A percentile compares a stretch with the other conserved stretches of the same genome.
Conservation (phyloP, 1,140 invertebrate genomes). For the Drosophila orosa region DNA sequence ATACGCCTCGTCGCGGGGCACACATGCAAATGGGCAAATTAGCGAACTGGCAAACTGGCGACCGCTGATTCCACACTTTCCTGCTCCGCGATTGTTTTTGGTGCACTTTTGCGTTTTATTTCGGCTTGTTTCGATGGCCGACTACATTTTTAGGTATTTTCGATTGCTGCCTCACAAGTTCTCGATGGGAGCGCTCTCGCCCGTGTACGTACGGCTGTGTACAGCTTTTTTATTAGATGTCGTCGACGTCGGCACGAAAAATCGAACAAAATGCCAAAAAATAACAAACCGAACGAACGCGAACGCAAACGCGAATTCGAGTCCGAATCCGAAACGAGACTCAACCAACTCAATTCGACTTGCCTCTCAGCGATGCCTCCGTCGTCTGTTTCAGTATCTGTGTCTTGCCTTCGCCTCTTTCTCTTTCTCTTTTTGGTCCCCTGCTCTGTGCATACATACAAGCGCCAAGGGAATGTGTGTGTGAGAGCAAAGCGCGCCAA, state of each 20-base stretch:
- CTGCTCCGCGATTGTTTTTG: constrained; percentile 36
- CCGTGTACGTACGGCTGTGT: constrained; percentile 47
- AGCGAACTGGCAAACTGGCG: constrained; percentile 11
- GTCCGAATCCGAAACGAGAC: constrained; percentile 67
- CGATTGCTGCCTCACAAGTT: constrained; percentile 34
- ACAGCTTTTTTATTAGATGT: constrained; percentile 78
- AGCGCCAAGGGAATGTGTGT: background rate
- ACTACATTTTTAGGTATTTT: constrained; percentile 58
- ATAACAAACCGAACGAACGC: constrained; percentile 70
- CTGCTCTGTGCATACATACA: constrained; percentile 2
- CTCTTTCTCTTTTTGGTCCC: constrained; percentile 15
- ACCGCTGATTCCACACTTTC: constrained; percentile 46
- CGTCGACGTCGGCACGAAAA: constrained; percentile 65
- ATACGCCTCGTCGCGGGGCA: constrained; percentile 50
- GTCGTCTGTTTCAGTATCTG: constrained; percentile 32
- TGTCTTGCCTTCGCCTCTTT: constrained; percentile 27
- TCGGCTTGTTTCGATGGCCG: constrained; percentile 24
- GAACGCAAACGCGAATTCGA: constrained; percentile 58
- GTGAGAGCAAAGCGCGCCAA: constrained; percentile 64
- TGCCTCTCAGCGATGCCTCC: constrained; percentile 41
- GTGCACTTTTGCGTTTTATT: constrained; percentile 59
- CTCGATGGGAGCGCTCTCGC: constrained; percentile 38
- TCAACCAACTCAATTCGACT: constrained; percentile 48
- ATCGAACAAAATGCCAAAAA: constrained; percentile 83
- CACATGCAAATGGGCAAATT: constrained; percentile 21